phyloP scores from a whole-genome alignment of 2,888 invertebrate genomes.

The Lasioglossum oenotherae region DNA sequence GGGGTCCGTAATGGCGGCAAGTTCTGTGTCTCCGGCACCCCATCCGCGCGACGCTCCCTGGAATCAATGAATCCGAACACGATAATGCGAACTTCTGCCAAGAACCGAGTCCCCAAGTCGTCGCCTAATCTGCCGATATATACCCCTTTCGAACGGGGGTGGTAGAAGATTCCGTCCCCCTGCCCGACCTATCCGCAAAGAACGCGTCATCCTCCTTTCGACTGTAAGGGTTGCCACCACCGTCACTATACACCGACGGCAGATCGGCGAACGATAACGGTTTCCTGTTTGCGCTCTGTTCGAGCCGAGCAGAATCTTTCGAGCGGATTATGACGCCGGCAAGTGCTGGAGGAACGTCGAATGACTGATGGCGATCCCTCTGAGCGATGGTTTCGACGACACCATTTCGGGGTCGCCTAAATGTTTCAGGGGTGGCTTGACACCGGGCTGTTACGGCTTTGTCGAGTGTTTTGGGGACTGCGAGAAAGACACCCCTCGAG shows the following conservation, averaged over 20 bases:
- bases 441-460: neutral
- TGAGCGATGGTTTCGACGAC: neutral
- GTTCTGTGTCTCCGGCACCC: conserved; percentile 62
- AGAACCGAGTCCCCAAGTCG: conserved; percentile 64
- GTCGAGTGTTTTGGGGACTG: neutral
- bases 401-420: neutral
- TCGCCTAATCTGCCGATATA: conserved; percentile 71
- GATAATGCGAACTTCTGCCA: conserved; percentile 79
- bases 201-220: conserved; percentile 13
- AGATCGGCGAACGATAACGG: conserved; percentile 22
- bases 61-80: conserved; percentile 81
- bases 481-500: neutral
- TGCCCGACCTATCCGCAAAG: neutral
- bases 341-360: neutral
- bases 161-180: neutral
- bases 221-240: neutral
- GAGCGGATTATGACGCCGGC: conserved; percentile 15
- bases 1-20: conserved; percentile 76
- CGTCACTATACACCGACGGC: neutral
- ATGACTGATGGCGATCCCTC: neutral
- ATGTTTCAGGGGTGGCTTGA: neutral
- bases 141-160: conserved; percentile 34
- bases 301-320: conserved; percentile 25
- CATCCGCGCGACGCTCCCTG: conserved; percentile 59
- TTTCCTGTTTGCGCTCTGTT: conserved; percentile 34